These are phyloP conservation scores for Zeuzera pyrina DNA, from an alignment of 2,888 invertebrate species.

Conservation along the genomic window DNA sequence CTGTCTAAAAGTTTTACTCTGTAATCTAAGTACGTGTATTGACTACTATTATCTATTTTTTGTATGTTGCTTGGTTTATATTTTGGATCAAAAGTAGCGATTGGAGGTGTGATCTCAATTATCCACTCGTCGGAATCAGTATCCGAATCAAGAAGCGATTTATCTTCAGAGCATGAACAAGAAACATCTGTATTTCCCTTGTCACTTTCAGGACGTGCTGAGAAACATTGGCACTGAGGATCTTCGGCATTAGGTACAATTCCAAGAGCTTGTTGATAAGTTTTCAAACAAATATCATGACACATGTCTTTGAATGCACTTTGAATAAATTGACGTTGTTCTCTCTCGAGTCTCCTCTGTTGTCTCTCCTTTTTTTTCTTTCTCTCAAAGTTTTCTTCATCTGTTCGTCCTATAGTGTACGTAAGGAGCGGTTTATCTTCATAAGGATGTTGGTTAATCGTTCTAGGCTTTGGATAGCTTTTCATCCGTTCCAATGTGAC, in stretches of 20 bases:
- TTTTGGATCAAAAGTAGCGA: slow-evolving; percentile 42
- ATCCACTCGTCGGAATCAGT: slow-evolving; percentile 63
- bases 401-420: slow-evolving; percentile 56
- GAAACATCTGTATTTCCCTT: slow-evolving; percentile 37
- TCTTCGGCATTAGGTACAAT: slow-evolving; percentile 48
- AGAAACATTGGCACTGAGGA: slow-evolving; percentile 48
- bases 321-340: slow-evolving; percentile 51
- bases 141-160: slow-evolving; percentile 35
- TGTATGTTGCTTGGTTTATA: slow-evolving; percentile 37
- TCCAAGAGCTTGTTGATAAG: slow-evolving; percentile 59
- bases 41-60: slow-evolving; percentile 32
- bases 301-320: slow-evolving; percentile 57
- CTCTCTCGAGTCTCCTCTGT: slow-evolving; percentile 49
- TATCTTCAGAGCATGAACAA: slow-evolving; percentile 55
- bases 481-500: slow-evolving; percentile 65
- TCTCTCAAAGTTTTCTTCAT: slow-evolving; percentile 51
- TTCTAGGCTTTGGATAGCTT: slow-evolving; percentile 38
- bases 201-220: slow-evolving; percentile 34
- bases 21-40: slow-evolving; percentile 55
- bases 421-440: slow-evolving; percentile 53
- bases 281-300: slow-evolving; percentile 55
- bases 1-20: slow-evolving; percentile 49
- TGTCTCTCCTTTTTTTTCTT: slow-evolving; percentile 45
- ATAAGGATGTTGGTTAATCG: slow-evolving; percentile 51
- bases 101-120: slow-evolving; percentile 63